A percentile compares a stretch with the other conserved stretches of the same genome.
Evolutionary conservation across 1,140 invertebrate genomes (phyloP).

Genomic region (Capitella teleta): DNA sequence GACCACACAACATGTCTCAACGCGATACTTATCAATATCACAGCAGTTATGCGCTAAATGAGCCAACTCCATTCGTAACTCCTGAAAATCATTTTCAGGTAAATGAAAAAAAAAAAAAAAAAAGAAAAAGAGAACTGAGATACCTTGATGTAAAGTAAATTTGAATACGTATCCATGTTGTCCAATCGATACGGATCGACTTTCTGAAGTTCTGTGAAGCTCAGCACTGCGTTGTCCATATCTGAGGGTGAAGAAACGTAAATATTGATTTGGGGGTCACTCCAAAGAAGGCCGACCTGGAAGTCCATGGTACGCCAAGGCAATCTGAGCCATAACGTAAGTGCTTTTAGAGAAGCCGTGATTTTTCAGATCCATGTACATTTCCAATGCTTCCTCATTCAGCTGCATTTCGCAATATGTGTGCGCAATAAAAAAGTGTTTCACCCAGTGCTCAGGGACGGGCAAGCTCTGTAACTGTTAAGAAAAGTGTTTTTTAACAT

Average conservation of each 20-base stretch:
- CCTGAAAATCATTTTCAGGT: slow-evolving; percentile 37
- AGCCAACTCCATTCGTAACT: slow-evolving; percentile 82
- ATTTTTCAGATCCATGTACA: slow-evolving; percentile 64
- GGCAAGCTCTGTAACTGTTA: slow-evolving; percentile 53
- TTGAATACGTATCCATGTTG: slow-evolving; percentile 94
- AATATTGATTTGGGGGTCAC: background rate
- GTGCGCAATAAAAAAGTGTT: slow-evolving; percentile 81
- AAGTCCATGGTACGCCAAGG: slow-evolving; percentile 48
- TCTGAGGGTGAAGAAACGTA: slow-evolving; percentile 50
- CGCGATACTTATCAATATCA: slow-evolving; percentile 89
- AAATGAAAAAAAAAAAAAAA: background rate
- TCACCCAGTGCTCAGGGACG: slow-evolving; percentile 87
- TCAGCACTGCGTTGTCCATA: slow-evolving; percentile 73
- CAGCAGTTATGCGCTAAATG: slow-evolving; percentile 84
- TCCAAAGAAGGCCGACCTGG: background rate
- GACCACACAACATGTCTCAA: slow-evolving; percentile 98
- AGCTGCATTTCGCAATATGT: slow-evolving; percentile 81
- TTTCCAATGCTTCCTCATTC: slow-evolving; percentile 74
- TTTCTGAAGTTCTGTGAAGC: slow-evolving; percentile 68
- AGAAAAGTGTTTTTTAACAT: slow-evolving; percentile 5
- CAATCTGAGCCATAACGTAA: slow-evolving; percentile 84
- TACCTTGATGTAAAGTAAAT: slow-evolving; percentile 79
- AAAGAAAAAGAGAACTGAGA: background rate
- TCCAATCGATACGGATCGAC: slow-evolving; percentile 85
- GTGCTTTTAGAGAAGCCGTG: slow-evolving; percentile 74